Evolutionary conservation across 2,888 invertebrate genomes (phyloP).

Genomic region (Stegana nigrithorax): DNA sequence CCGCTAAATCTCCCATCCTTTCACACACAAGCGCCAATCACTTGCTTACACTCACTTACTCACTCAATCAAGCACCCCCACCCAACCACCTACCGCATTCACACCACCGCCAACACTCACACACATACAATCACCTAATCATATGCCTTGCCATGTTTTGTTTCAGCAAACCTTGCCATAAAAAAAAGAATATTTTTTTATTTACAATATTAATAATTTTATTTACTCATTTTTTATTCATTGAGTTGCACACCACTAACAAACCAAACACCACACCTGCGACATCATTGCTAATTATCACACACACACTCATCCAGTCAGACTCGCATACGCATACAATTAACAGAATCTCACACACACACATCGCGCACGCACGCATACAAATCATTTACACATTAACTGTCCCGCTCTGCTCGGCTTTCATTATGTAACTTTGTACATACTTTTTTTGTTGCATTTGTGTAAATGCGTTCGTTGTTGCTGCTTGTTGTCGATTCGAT

Average conservation of each 20-base stretch:
- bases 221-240: not conserved
- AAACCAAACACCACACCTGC: not conserved
- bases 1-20: conserved; percentile 9
- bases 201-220: not conserved
- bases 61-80: too few relatives aligned
- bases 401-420: conserved; percentile 27
- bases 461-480: conserved; percentile 52
- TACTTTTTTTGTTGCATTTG: conserved; percentile 22
- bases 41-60: too few relatives aligned
- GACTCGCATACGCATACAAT: conserved; percentile 16
- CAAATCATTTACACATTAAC: conserved; percentile 19
- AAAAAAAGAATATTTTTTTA: too few relatives aligned
- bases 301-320: conserved; percentile 14
- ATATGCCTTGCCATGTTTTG: too few relatives aligned
- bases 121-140: not conserved
- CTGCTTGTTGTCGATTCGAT: conserved; percentile 63
- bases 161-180: too few relatives aligned
- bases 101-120: not conserved
- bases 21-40: too few relatives aligned
- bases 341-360: conserved; percentile 23
- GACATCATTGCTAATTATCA: not conserved
- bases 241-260: too few relatives aligned
- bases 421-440: conserved; percentile 17
- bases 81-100: too few relatives aligned
- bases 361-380: conserved; percentile 18